Conservation (phyloP, 2,888 invertebrate genomes). For the Nudaria mundana region DNA sequence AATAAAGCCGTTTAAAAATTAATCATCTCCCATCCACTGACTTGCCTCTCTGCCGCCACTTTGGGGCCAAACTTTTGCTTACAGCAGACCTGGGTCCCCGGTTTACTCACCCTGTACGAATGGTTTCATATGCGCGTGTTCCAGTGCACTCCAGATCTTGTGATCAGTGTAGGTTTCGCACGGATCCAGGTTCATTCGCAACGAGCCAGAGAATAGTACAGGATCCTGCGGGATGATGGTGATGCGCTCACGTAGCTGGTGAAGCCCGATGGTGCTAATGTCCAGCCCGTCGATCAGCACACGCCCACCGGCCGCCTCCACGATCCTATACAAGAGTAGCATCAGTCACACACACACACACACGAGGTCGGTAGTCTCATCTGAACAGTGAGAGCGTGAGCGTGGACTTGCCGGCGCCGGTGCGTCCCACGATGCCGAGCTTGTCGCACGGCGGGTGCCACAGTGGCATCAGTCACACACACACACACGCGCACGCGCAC, state of each 20-base stretch:
- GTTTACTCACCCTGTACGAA: conserved; percentile 85
- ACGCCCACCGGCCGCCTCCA: conserved; percentile 90
- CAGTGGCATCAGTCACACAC: too few species aligned
- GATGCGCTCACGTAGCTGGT: conserved; percentile 90
- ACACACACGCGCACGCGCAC: too few species aligned
- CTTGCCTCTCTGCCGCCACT: too few species aligned
- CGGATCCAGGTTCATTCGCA: conserved; percentile 96
- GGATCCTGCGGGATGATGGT: conserved; percentile 97
- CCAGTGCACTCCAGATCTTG: conserved; percentile 93
- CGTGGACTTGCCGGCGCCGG: conserved; percentile 96
- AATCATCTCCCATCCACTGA: too few species aligned
- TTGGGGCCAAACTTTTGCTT: too few species aligned
- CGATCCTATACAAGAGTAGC: conserved; percentile 38
- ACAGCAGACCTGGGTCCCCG: too few species aligned
- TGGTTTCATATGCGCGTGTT: conserved; percentile 92
- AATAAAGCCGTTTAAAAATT: too few species aligned
- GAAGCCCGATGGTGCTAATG: conserved; percentile 90
- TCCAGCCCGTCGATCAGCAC: conserved; percentile 93
- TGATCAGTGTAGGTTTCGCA: conserved; percentile 89
- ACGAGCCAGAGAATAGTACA: conserved; percentile 94
- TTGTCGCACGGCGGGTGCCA: conserved; percentile 88
- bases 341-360: background rate
- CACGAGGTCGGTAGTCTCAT: background rate
- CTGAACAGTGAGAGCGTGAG: conserved; percentile 91
- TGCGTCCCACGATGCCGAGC: conserved; percentile 94